Evolutionary conservation across 1,140 invertebrate species (phyloP).

Genomic region (Cotesia typhae): DNA sequence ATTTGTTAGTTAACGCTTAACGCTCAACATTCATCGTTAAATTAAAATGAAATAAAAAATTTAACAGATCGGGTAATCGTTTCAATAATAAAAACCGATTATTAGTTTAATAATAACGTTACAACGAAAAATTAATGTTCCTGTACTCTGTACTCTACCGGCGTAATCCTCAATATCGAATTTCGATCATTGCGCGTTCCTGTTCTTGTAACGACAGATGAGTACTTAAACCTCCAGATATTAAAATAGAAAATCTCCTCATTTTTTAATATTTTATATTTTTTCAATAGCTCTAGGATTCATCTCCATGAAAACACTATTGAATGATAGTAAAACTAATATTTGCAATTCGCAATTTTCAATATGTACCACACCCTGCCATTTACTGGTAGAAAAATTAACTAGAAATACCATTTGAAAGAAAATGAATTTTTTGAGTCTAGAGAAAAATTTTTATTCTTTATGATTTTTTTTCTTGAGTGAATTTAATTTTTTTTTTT

Average conservation of each 20-base stretch:
- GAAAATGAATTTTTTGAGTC: too few species aligned
- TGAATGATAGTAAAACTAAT: constrained; percentile 3
- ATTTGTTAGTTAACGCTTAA: background rate
- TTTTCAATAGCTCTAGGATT: constrained; percentile 19
- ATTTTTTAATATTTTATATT: constrained; percentile 6
- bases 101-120: background rate
- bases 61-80: background rate
- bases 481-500: too few species aligned
- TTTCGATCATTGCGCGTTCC: constrained; percentile 52
- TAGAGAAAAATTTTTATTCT: too few species aligned
- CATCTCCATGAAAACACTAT: background rate
- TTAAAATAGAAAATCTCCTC: constrained; percentile 47
- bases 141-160: background rate
- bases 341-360: background rate
- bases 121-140: background rate
- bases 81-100: background rate
- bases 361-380: background rate
- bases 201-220: constrained; percentile 44
- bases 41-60: background rate
- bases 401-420: too few species aligned
- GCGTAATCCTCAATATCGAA: constrained; percentile 49
- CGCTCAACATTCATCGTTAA: background rate
- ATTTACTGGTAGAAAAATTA: too few species aligned
- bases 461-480: too few species aligned
- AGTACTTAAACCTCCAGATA: constrained; percentile 51